Conservation (phyloP, 2,797 vertebrate species). For the Stomatorhinus walkeri region DNA sequence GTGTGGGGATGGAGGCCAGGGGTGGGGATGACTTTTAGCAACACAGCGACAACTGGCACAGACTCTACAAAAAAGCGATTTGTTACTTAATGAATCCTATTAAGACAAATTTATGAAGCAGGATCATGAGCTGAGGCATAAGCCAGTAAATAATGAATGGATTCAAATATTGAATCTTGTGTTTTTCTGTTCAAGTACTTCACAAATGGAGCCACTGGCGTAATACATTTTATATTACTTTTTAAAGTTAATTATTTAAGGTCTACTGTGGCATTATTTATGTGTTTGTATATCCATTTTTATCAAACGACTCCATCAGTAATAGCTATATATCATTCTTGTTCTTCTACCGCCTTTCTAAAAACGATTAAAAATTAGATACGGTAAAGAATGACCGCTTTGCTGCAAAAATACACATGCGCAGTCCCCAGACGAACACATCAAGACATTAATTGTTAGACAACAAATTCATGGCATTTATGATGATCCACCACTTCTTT, state of each 20-base stretch:
- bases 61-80: background rate
- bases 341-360: background rate
- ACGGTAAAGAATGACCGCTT: background rate
- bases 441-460: background rate
- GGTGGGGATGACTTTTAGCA: background rate
- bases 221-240: conserved; percentile 9
- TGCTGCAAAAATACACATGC: background rate
- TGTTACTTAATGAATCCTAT: conserved; percentile 9
- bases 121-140: background rate
- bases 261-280: conserved; percentile 3
- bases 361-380: background rate
- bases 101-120: conserved; percentile 17
- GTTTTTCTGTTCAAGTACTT: conserved; percentile 12
- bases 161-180: conserved; percentile 22
- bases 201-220: background rate
- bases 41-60: background rate
- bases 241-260: conserved; percentile 20
- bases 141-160: conserved; percentile 21
- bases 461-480: background rate
- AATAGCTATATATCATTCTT: background rate
- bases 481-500: background rate
- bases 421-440: background rate
- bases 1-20: background rate
- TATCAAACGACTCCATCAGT: background rate
- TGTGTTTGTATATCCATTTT: background rate